Conservation (phyloP, 2,888 invertebrate genomes). For the Gandaritis pyraliata region DNA sequence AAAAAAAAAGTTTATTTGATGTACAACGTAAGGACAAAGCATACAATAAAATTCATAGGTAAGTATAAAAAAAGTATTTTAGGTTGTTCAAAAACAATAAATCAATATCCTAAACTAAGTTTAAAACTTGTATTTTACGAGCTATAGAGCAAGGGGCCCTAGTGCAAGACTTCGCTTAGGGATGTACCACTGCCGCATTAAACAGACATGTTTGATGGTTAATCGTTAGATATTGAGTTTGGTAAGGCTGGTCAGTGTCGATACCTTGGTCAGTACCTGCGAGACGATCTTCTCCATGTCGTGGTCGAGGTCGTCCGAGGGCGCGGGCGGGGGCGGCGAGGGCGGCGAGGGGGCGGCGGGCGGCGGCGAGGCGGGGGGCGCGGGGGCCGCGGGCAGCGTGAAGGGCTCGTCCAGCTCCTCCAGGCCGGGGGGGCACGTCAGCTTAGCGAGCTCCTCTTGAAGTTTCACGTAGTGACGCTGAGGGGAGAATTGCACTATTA, state of each 20-base stretch:
- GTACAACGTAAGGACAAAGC: too few species aligned
- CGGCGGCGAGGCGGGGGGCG: slow-evolving; percentile 53
- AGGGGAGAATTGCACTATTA: neutral
- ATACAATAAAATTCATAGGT: too few species aligned
- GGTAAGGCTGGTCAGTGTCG: neutral
- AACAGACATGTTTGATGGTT: too few species aligned
- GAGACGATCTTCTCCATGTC: slow-evolving; percentile 92
- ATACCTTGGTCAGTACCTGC: slow-evolving; percentile 70
- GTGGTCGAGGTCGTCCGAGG: slow-evolving; percentile 86
- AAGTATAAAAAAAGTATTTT: too few species aligned
- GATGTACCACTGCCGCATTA: too few species aligned
- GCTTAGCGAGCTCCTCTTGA: slow-evolving; percentile 93
- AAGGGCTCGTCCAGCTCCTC: slow-evolving; percentile 88
- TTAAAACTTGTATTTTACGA: too few species aligned
- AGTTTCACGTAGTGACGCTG: slow-evolving; percentile 93
- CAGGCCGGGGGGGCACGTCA: slow-evolving; percentile 90
- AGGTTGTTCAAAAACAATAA: too few species aligned
- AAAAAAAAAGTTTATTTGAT: too few species aligned
- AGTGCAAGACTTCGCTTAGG: too few species aligned
- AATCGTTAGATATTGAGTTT: too few species aligned
- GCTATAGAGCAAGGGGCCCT: too few species aligned
- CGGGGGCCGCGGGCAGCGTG: slow-evolving; percentile 63
- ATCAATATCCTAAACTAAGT: too few species aligned
- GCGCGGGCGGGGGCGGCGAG: slow-evolving; percentile 17
- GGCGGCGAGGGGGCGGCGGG: slow-evolving; percentile 35